Evolutionary conservation across 2,113 vertebrate species (phyloP), one percentile per base, ranked within the genome.

Genomic region (Symphodus melops): DNA sequence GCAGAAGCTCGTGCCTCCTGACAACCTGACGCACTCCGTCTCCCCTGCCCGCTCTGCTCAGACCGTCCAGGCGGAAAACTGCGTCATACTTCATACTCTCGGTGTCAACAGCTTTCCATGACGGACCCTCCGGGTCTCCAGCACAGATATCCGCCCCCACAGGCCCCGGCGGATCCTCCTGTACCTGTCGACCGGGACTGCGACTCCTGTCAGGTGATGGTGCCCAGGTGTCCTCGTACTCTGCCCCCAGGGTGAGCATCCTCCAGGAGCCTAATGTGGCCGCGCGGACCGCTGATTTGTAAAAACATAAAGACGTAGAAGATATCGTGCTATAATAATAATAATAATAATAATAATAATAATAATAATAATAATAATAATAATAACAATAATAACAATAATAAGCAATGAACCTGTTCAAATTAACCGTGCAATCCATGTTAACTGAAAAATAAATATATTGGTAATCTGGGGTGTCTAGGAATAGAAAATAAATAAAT

Each of bases 161-260:
- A 3, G 44, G 28, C 14, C 25, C 55, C 0, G 11, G 44, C 9
- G 63, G 58, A 3, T n/a, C 72, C 48, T 75, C 44, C 60, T 48
- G 42, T 14, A 8, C 61, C 14, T 1, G 48, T 28, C 72, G 39
- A 2, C 37, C 6, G 3, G 42, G 41, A 1, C 3, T 28, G 21
- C 51, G 28, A 3, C 8, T 82, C 37, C 19, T 75, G 23, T 72
- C 88, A 6, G 90, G 56, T 28, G 86, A 52, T 39, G n/a, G 59
- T 36, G 89, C 85, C 93, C 94, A 94, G 20, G 88, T 89, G 44
- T 90, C 86, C 37, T 84, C 87, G 72, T 90, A 93, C 64, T 93
- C 93, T 0, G 85, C 63, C 3, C 94, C 94, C 60, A 92, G 49
- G 2, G 94, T 94, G 41, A 94, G 78, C 94, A 86, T 94, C 89